Base-by-base conservation (phyloP, 1,140 invertebrate genomes). In the Tetragnatha versicolor region DNA sequence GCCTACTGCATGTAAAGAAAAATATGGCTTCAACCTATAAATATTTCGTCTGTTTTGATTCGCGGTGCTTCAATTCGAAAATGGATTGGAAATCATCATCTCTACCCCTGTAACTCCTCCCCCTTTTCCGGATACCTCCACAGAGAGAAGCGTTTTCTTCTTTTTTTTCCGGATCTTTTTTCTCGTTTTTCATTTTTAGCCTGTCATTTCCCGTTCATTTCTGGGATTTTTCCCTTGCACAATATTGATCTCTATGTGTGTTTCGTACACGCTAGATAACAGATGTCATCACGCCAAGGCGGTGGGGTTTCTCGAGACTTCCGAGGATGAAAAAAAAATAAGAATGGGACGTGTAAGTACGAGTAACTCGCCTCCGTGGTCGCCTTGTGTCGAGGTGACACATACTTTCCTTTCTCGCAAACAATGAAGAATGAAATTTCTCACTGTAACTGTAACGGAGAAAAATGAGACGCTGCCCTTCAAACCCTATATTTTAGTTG, bases 61-160 rank as follows among this genome's bases (percentile, higher is more conserved):
- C 49, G 33, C 35, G 22, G 20, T 53, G 37, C 39, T 70, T 70
- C 66, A 33, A 70, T 70, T 70, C 47, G 66, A 55, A 70, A 70
- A 70, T 31, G 49, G 49, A 70, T 70, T 70, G 66, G 49, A 55
- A 70, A 70, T 70, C 66, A 70, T 70, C 66, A 55, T 70, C 66
- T 70, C 55, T 70, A 27, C 63, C 47, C 14, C 47, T 35, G 49
- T 25, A 55, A 49, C 22, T 70, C 25, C 31, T 12, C n/a, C 33
- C 22, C 27, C 53, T 20, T 39, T 63, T 65, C 25, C 39, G 37
- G 45, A 35, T 47, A 14, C 33, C n/a, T 68, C n/a, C 39, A 22
- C n/a, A n/a, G n/a, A n/a, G n/a, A n/a, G n/a, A n/a, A 10, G 31
- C 22, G 31, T 70, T 70, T 55, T 29, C 5, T 53, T 53, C 20